phyloP scores from a whole-genome alignment of 2,888 invertebrate genomes.

The Dromius quadrimaculatus region DNA sequence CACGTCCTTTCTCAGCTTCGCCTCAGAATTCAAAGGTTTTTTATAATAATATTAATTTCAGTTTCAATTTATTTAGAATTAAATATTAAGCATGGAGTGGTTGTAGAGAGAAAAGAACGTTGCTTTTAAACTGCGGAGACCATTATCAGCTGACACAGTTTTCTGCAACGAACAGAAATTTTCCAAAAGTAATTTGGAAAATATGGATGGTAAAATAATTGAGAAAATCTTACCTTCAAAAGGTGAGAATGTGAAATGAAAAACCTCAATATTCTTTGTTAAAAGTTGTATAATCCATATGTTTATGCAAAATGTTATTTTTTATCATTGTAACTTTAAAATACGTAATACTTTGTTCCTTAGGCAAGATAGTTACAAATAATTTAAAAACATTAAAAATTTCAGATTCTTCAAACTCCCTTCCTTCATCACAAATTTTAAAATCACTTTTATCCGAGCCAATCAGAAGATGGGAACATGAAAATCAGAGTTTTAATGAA shows the following conservation, averaged over 20 bases:
- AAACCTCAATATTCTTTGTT: too few relatives aligned
- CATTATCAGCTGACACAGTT: slow-evolving; percentile 43
- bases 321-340: too few relatives aligned
- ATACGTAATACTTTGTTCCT: too few relatives aligned
- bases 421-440: slow-evolving; percentile 60
- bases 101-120: slow-evolving; percentile 42
- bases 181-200: neutral
- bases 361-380: too few relatives aligned
- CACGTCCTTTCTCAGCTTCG: slow-evolving; percentile 29
- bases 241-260: too few relatives aligned
- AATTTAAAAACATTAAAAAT: too few relatives aligned
- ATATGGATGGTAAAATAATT: neutral
- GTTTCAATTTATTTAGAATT: neutral
- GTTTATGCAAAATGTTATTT: too few relatives aligned
- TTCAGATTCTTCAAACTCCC: too few relatives aligned
- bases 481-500: neutral
- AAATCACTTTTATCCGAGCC: slow-evolving; percentile 62
- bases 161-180: slow-evolving; percentile 24
- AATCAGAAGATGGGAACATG: slow-evolving; percentile 53
- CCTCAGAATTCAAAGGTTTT: neutral
- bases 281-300: too few relatives aligned
- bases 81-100: neutral
- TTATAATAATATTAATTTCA: neutral
- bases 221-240: too few relatives aligned
- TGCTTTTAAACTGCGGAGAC: slow-evolving; percentile 10